Evolutionary conservation across 2,797 vertebrate genomes (phyloP).

Genomic region (Microhierax caerulescens): DNA sequence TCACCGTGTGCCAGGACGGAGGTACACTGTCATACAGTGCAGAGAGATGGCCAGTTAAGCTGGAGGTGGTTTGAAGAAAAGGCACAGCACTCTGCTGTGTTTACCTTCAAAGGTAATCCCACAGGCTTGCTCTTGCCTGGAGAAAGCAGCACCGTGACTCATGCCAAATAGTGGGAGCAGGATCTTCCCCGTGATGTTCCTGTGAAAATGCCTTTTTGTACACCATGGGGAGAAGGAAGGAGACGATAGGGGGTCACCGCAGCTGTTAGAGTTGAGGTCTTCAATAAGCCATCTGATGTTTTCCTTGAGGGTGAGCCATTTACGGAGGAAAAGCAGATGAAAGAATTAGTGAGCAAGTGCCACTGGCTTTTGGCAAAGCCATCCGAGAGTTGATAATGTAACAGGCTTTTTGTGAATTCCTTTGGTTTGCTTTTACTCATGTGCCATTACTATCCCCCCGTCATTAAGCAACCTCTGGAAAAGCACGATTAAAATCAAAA

Average conservation of each 20-base stretch:
- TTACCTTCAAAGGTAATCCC: background rate
- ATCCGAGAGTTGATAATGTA: background rate
- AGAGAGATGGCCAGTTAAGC: background rate
- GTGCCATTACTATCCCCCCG: background rate
- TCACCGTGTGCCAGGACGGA: background rate
- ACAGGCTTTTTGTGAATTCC: background rate
- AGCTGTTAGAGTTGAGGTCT: background rate
- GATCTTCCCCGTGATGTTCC: background rate
- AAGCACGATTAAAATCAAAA: background rate
- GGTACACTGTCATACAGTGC: background rate
- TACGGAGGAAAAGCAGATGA: background rate
- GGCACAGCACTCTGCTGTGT: background rate
- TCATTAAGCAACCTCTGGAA: background rate
- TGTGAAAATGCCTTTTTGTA: background rate
- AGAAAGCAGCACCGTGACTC: background rate
- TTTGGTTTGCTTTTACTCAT: background rate
- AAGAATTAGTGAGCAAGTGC: background rate
- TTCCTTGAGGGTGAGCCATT: background rate
- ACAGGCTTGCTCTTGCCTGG: background rate
- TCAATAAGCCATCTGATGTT: background rate
- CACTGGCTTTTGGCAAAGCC: background rate
- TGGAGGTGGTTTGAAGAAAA: background rate
- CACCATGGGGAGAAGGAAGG: background rate
- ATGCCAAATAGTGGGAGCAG: rapidly evolving
- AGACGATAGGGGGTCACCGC: background rate